Base-by-base conservation (phyloP, 2,113 vertebrate species). In the Martes martes region DNA sequence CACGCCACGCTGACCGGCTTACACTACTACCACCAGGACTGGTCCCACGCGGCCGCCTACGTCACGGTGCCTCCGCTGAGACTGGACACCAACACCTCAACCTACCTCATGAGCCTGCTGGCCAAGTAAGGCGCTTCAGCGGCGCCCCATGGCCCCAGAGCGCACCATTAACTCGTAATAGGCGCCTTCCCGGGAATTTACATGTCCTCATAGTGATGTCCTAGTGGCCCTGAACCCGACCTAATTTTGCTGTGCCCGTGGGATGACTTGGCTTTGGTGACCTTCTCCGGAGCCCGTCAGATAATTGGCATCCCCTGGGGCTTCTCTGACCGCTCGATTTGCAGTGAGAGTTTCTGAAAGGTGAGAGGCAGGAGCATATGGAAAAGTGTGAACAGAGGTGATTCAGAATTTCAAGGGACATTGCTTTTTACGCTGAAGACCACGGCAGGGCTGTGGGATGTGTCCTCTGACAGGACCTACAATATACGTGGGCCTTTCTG, bases 11-110 rank as follows among this genome's bases (percentile, higher is more conserved):
- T 99, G 98, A 99, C 99, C 0, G 99, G 99, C 80, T 98, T 99
- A 89, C 99, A 99, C 98, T 99, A 99, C 98, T 99, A 99, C 93
- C 99, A 99, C 97, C 99, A 99, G 99, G 99, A 99, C 98, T 99
- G 99, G 99, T 99, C 98, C 90, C 99, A 99, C 0, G 99, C 99
- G 0, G 99, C 99, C 0, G 99, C 99, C 88, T 99, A 99, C 0
- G 99, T 99, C 89, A 99, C 99, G 0, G 99, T 99, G 96, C 99
- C 99, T 0, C 99, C 99, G 1, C 99, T 99, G 96, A 99, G 99
- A 96, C 99, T 99, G 71, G 99, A 99, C 98, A 99, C 99, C 98
- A 99, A 99, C 97, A 99, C 99, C 19, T 99, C 99, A 0, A 99
- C 99, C 98, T 99, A 99, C 99, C 99, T 99, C 94, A 99, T 99